Evolutionary conservation across 2,113 vertebrate species (phyloP), one percentile per base, ranked within the genome.

Genomic region (Trematomus loennbergii): DNA sequence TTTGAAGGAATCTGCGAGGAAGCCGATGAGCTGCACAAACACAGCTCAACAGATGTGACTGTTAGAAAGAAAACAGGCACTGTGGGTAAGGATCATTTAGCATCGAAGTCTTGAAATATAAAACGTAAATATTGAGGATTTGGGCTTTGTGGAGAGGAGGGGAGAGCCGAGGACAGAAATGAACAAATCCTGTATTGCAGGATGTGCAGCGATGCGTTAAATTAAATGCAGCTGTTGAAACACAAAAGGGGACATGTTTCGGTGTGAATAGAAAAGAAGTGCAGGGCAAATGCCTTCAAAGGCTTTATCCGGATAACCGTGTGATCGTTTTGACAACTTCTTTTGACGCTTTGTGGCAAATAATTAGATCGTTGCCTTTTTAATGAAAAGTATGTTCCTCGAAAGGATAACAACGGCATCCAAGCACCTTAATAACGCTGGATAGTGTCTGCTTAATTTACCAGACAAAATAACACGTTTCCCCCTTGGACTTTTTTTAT

Each of bases 181-280:
- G 59, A 95, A 91, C 95, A 92, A 92, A 95, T 94, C 91, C 92
- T 94, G 93, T 84, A 85, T 85, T 94, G 90, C 95, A 95, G 95
- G 95, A 95, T 95, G 95, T 96, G 95, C 95, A 95, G 90, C 89
- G 94, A 92, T 94, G 94, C 95, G 94, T 94, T 95, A 96, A 95
- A 96, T 95, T 91, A 95, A 95, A 95, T 90, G 91, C 95, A 95
- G 94, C 95, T 94, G 94, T 91, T 91, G 89, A 93, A 94, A 93
- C 85, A 88, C 81, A 89, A 90, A 92, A 91, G 48, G 22, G 79
- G 16, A 49, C 68, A 74, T 62, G 18, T 71, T 84, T 86, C 84
- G 82, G 76, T 85, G 86, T 66, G 88, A 82, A 91, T 81, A 87
- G 79, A 81, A 70, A 83, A 86, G 76, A 77, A 76, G 77, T 4